Evolutionary conservation across 1,140 invertebrate species (phyloP), one percentile per base, ranked within the genome.

Genomic region (Drosophila bocqueti): DNA sequence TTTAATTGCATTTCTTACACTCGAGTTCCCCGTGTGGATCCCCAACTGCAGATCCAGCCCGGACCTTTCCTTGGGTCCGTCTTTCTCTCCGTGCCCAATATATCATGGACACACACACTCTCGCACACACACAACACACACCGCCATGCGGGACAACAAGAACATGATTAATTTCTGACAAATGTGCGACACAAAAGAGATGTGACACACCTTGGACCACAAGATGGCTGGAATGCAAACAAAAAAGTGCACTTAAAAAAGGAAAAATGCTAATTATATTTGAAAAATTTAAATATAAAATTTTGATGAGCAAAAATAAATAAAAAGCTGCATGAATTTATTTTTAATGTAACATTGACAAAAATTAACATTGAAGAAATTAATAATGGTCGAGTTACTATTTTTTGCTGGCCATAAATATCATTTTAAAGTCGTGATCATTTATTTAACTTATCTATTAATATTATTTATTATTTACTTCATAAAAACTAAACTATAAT

Each of bases 161-260:
- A 80, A 68, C 87, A 91, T 91, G 87, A 91, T 91, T 91, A 91
- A 91, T 91, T 89, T 91, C 81, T 91, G 87, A 91, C 87, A 91
- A 91, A 91, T 91, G 89, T 91, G 78, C 87, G 78, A 84, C 81
- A 90, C 81, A 90, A 90, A 90, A 81, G 81, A 91, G 83, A 87
- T 91, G 87, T 91, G 87, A 91, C 87, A 91, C 84, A 87, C 84
- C 85, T 89, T 65, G 80, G 47, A 74, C 79, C 76, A 74, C 83
- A 87, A 87, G 83, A 87, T 87, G 83, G 83, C 83, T 67, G 83
- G 71, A 68, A 55, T 72, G 69, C 69, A 73, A 59, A 43, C 69
- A 60, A 45, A 40, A 31, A 59, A 34, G 24, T 50, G 29, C 54
- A 73, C 69, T 71, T 8, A 4, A 11, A 54, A 69, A 69, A 15